Base-by-base conservation (phyloP, 2,888 invertebrate genomes). In the Taphrorychus bicolor region DNA sequence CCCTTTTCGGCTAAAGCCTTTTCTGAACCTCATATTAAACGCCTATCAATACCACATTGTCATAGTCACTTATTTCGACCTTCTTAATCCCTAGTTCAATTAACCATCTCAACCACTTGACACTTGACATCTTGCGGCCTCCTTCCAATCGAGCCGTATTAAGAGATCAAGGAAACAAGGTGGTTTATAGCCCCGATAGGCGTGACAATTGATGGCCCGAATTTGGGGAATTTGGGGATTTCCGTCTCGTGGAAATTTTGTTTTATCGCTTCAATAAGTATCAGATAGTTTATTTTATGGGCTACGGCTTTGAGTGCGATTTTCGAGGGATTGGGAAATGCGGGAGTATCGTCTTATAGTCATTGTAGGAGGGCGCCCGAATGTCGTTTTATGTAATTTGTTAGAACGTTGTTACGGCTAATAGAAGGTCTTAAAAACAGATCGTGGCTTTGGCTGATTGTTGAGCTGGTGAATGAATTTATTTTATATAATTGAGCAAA, bases 121-220 rank as follows among this genome's bases (percentile, higher is more conserved):
- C 58, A 58, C 22, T 58, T 58, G 58, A 45, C 45, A 48, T 45
- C 23, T 48, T 52, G 52, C 19, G 52, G 52, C 19, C 22, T 52
- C 17, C 21, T 52, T 52, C 19, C 5, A 21, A 11, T 52, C 52
- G 22, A 52, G 11, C 48, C 2, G 58, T 48, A 58, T 58, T 58
- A 58, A 58, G 48, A 58, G 58, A 58, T 58, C 58, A 18, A n/a
- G 58, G 19, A 11, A 23, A 48, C 58, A 58, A 48, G 58, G 48
- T 58, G 48, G 22, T 58, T 58, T 58, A 58, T 58, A 7, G 58
- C 23, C 22, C 45, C 52, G 52, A 52, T 52, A 52, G 52, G 52
- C 52, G 21, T 22, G 52, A 52, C 52, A 67, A 67, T 67, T 67
- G 67, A 67, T 67, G 58, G 62, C 22, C 52, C 22, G 52, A 52